A percentile compares a stretch with the other conserved stretches of the same genome.
Evolutionary conservation across 2,888 invertebrate genomes (phyloP).

Genomic region (Cheilosia variabilis): DNA sequence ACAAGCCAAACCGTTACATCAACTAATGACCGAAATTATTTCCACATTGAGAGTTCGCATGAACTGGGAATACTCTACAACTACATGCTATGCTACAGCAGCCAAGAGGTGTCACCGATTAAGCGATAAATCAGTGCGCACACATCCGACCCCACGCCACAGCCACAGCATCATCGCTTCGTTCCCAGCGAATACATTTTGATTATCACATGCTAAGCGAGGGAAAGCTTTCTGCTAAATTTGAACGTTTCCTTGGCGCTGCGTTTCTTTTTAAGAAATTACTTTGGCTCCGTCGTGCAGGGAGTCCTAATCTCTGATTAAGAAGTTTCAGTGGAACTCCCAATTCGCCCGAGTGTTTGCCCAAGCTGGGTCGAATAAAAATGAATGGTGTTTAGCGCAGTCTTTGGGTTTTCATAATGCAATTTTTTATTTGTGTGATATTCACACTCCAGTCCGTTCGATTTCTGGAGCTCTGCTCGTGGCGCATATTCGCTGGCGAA

Average conservation of each 20-base stretch:
- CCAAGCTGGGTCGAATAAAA: conserved; percentile 39
- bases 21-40: conserved; percentile 66
- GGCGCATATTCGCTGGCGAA: conserved; percentile 53
- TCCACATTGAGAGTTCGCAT: conserved; percentile 23
- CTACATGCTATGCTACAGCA: conserved; percentile 1
- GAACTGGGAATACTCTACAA: conserved; percentile 19
- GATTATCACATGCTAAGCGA: conserved; percentile 66
- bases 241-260: conserved; percentile 36
- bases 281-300: conserved; percentile 27
- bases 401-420: conserved; percentile 52
- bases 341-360: conserved; percentile 43
- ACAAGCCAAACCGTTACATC: conserved; percentile 57
- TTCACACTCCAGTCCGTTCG: conserved; percentile 18
- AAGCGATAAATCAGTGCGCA: conserved; percentile 58
- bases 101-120: conserved; percentile 54
- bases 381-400: conserved; percentile 57
- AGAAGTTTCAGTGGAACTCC: conserved; percentile 36
- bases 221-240: conserved; percentile 52
- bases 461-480: conserved; percentile 21
- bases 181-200: conserved; percentile 60
- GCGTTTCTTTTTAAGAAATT: conserved; percentile 46
- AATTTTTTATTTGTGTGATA: conserved; percentile 61
- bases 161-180: neutral
- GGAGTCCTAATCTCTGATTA: conserved; percentile 50
- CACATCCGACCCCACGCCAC: conserved; percentile 20